Evolutionary conservation across 2,888 invertebrate species (phyloP), one percentile per base, ranked within the genome.

Genomic region (Ctenicera cuprea): DNA sequence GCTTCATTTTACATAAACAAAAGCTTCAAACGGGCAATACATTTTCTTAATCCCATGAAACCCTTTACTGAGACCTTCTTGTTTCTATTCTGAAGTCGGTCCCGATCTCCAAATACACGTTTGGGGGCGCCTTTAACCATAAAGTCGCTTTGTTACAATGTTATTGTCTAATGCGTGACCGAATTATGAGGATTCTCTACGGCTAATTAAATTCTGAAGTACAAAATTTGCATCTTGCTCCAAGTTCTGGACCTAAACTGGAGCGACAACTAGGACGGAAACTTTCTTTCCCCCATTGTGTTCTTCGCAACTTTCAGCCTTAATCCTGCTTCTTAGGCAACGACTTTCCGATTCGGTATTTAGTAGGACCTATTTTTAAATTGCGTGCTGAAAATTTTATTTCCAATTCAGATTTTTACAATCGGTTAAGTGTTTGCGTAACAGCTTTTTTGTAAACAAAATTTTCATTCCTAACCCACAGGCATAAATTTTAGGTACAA

Each of bases 81-180:
- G 59, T 38, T 59, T 30, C 57, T 9, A 8, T 38, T 59, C 59
- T 38, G 18, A 37, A 59, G 59, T 54, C 38, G 38, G 59, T 38
- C 38, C 38, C 38, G 3, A 38, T 59, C 59, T 18, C 57, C 12
- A 59, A 59, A 59, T 38, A 38, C 59, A 37, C 59, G 22, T 59
- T 59, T 38, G 59, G 59, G 59, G 26, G 20, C 38, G 20, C 18
- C 38, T 37, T 11, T 38, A 38, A 38, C 59, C 59, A 59, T 59
- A 59, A 59, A 59, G 59, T 38, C 59, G 59, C 37, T 59, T 59
- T 59, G 59, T 59, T 38, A 59, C 59, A 38, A 59, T 59, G 59
- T 59, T 59, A 59, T 59, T 59, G 59, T 59, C 59, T 38, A 59
- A 59, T 38, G 59, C 59, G 59, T 59, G 59, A 59, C 59, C 59